A percentile compares a stretch with the other conserved stretches of the same genome.
Conservation (phyloP, 2,888 invertebrate species). For the Disparrhopalites patrizii region DNA sequence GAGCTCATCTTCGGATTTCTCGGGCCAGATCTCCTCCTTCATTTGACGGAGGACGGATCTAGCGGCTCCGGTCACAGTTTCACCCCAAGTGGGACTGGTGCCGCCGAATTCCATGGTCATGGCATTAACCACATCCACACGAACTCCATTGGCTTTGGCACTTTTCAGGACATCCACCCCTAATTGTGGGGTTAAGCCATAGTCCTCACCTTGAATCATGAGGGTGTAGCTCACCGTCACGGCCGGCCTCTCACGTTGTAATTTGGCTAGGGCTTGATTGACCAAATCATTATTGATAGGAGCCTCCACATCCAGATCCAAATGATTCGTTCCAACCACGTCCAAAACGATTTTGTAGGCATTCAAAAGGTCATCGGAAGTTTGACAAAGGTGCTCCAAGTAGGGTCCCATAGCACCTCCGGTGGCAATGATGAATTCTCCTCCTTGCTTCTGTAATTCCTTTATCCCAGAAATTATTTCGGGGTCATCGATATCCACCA, state of each 20-base stretch:
- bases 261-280: conserved; percentile 40
- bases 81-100: conserved; percentile 32
- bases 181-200: conserved; percentile 29
- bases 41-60: conserved; percentile 30
- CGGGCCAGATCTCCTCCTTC: conserved; percentile 33
- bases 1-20: conserved; percentile 32
- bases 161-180: conserved; percentile 28
- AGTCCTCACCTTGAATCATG: conserved; percentile 35
- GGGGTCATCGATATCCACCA: conserved; percentile 38
- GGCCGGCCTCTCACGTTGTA: conserved; percentile 41
- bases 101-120: conserved; percentile 39
- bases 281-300: conserved; percentile 38
- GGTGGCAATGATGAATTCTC: conserved; percentile 32
- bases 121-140: conserved; percentile 36
- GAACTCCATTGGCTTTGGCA: conserved; percentile 30
- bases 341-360: conserved; percentile 44
- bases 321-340: conserved; percentile 40
- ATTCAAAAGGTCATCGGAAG: conserved; percentile 25
- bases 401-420: conserved; percentile 36
- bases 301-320: conserved; percentile 46
- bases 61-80: conserved; percentile 28
- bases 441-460: conserved; percentile 38
- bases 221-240: conserved; percentile 39
- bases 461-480: conserved; percentile 35
- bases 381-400: conserved; percentile 36